Base-by-base conservation (phyloP, 2,888 invertebrate species). In the Diloba caeruleocephala region DNA sequence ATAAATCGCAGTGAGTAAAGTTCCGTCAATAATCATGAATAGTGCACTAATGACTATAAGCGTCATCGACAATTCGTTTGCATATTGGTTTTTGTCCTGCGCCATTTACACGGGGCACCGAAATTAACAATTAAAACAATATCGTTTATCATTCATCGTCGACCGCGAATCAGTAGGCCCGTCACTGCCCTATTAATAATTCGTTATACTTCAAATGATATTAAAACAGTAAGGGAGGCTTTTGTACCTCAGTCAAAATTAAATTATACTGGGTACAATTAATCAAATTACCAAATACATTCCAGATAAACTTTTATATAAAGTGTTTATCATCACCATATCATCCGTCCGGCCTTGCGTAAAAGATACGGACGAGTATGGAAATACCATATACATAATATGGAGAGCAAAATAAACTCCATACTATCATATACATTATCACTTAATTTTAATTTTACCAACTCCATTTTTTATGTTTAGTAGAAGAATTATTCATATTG, bases 101-200 rank as follows among this genome's bases (percentile, higher is more conserved):
- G 29, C 17, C 25, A 33, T 31, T 41, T 23, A 45, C 52, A 58
- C 32, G 52, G 65, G 36, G 49, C 42, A 53, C 49, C 42, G 26
- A 67, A 66, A 74, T 78, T 74, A 76, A 68, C 74, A 56, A 75
- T 69, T 61, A 66, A 70, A 74, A 63, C 55, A 52, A 69, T 69
- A 74, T 71, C 74, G 70, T 78, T 76, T 71, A 73, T 82, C 78
- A 81, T 76, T 78, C 66, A 70, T 68, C 65, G 65, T 52, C 32
- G 43, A 41, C 49, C 55, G 52, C 71, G 67, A 21, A 74, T 70
- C 73, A 71, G 53, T 46, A 58, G 62, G 52, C 60, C 39, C 68
- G 60, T 73, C 74, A 64, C 54, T 53, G 4, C 45, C 70, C 71
- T 56, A 84, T 81, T 81, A 84, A 83, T 84, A 75, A 73, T 65